A percentile compares a stretch with the other conserved stretches of the same genome.
Conservation (phyloP, 2,113 vertebrate species). For the Pluvialis apricaria region DNA sequence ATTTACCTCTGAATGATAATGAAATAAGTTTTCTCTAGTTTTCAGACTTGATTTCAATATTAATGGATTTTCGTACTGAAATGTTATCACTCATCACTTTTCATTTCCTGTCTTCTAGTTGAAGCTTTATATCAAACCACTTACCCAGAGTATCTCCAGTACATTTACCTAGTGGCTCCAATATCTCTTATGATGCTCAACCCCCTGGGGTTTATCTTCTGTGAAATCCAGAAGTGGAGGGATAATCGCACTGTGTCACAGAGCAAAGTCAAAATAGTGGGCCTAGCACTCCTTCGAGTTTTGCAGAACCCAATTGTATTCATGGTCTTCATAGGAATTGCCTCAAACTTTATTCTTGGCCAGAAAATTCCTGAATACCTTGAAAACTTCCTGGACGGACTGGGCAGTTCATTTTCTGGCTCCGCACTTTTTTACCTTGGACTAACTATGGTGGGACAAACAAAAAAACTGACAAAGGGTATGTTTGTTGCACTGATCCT, state of each 20-base stretch:
- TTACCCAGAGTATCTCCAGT: constrained; percentile 95
- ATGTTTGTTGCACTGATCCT: constrained; percentile 90
- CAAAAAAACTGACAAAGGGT: constrained; percentile 86
- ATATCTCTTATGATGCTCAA: constrained; percentile 96
- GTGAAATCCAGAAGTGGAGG: constrained; percentile 95
- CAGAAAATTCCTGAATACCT: constrained; percentile 88
- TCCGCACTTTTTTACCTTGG: constrained; percentile 96
- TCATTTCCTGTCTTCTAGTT: constrained; percentile 78
- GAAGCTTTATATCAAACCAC: constrained; percentile 93
- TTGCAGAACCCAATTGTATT: constrained; percentile 95
- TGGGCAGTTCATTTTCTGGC: constrained; percentile 94
- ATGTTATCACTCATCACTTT: constrained; percentile 39
- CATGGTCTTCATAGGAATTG: constrained; percentile 93
- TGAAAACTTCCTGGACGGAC: constrained; percentile 90
- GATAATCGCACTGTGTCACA: constrained; percentile 78
- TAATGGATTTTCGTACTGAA: constrained; percentile 11
- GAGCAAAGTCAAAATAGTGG: constrained; percentile 84
- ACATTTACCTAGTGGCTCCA: constrained; percentile 96
- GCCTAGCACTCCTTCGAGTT: constrained; percentile 85
- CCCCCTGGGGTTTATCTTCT: constrained; percentile 93
- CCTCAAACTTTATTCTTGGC: constrained; percentile 87
- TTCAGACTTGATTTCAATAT: background rate
- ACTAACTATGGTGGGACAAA: constrained; percentile 94
- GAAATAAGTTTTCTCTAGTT: background rate
- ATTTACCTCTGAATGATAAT: background rate